A percentile compares a stretch with the other conserved stretches of the same genome.
These are phyloP conservation scores for Enchytraeus crypticus DNA, from an alignment of 2,888 invertebrate genomes.

Conservation along the genomic window DNA sequence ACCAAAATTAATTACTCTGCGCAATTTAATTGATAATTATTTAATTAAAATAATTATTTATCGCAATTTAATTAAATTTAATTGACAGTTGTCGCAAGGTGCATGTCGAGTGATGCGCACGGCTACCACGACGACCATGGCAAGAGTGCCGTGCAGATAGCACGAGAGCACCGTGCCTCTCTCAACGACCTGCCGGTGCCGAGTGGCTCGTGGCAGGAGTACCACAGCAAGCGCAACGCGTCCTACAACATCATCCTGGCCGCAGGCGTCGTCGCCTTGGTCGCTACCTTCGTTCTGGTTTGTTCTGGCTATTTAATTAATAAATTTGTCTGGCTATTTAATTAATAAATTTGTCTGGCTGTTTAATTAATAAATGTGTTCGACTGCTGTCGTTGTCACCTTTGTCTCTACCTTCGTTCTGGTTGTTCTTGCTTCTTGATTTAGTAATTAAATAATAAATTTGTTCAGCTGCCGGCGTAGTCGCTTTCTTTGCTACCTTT, in stretches of 20 bases:
- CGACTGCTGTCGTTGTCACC: neutral
- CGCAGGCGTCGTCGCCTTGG: constrained; percentile 17
- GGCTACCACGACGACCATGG: constrained; percentile 3
- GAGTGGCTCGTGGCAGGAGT: constrained; percentile 33
- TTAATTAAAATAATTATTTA: too few species aligned
- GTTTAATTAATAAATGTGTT: neutral
- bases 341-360: neutral
- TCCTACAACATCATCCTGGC: constrained; percentile 30
- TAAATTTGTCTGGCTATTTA: too few species aligned
- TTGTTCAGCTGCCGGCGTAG: constrained; percentile 14
- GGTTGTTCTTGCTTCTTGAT: too few species aligned
- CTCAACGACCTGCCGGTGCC: constrained; percentile 34
- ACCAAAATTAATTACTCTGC: too few species aligned
- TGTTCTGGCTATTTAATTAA: too few species aligned
- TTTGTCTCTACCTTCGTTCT: too few species aligned
- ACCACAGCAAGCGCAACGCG: constrained; percentile 27
- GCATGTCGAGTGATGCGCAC: too few species aligned
- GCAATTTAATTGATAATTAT: too few species aligned
- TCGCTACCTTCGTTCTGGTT: constrained; percentile 25
- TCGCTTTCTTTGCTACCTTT: constrained; percentile 22
- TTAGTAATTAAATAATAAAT: too few species aligned
- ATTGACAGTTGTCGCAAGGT: too few species aligned
- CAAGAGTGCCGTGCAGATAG: neutral
- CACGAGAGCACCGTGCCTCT: constrained; percentile 8
- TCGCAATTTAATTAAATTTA: too few species aligned